A percentile compares a stretch with the other conserved stretches of the same genome.
Evolutionary conservation across 2,797 vertebrate genomes (phyloP).

Genomic region (Tenualosa thibaudeaui): DNA sequence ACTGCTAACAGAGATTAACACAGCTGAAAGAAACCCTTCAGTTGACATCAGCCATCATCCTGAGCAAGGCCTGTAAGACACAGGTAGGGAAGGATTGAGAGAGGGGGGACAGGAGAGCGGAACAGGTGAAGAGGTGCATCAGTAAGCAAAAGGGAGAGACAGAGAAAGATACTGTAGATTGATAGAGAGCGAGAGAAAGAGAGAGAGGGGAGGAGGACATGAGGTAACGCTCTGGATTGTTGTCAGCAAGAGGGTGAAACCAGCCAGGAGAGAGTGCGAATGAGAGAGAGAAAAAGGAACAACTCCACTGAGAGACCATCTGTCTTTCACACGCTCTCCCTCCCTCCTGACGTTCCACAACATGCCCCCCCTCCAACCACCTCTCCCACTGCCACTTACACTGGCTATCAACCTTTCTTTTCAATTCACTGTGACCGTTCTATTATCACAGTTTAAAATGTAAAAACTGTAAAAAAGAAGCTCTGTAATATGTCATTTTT

Average conservation of each 20-base stretch:
- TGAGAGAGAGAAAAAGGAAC: conserved; percentile 70
- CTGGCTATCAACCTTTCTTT: not conserved
- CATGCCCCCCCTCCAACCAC: conserved; percentile 53
- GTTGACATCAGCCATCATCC: conserved; percentile 60
- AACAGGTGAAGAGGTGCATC: conserved; percentile 28
- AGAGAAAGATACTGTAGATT: conserved; percentile 16
- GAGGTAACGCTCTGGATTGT: conserved; percentile 68
- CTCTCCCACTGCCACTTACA: conserved; percentile 6
- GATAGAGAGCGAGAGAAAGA: conserved; percentile 39
- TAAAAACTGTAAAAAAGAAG: no score
- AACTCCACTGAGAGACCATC: conserved; percentile 82
- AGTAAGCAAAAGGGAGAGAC: conserved; percentile 29
- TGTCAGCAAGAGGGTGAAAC: conserved; percentile 65
- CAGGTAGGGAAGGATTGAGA: conserved; percentile 24
- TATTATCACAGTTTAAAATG: not conserved
- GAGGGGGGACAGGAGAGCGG: conserved; percentile 30
- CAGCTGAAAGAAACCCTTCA: conserved; percentile 49
- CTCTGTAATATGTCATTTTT: not conserved
- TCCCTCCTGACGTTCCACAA: conserved; percentile 56
- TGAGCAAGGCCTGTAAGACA: conserved; percentile 46
- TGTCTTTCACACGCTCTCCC: conserved; percentile 71
- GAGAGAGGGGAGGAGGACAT: conserved; percentile 43
- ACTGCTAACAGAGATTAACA: conserved; percentile 44
- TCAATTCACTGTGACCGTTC: not conserved
- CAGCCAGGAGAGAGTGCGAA: conserved; percentile 65